A percentile compares a stretch with the other conserved stretches of the same genome.
Conservation (phyloP, 2,797 vertebrate genomes). For the Schizothorax lantsangensis region DNA sequence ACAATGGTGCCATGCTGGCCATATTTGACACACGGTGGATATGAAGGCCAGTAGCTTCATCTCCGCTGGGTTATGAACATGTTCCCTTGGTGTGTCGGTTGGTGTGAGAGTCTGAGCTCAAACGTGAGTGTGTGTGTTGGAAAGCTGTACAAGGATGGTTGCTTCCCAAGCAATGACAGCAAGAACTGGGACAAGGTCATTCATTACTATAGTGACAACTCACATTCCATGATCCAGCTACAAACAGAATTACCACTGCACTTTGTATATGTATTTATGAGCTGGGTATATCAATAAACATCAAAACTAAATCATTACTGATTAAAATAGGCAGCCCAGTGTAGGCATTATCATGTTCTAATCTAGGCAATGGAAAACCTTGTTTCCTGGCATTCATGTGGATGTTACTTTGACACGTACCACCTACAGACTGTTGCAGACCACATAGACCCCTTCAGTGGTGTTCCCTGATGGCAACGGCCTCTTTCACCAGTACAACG, state of each 20-base stretch:
- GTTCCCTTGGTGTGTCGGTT: constrained; percentile 58
- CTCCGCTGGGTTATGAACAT: constrained; percentile 4
- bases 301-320: not conserved
- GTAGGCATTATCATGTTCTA: not conserved
- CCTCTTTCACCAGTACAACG: not conserved
- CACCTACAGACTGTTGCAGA: not conserved
- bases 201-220: constrained; percentile 56
- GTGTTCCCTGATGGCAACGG: not conserved
- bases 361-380: not conserved
- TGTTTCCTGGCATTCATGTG: not conserved
- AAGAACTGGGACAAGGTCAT: constrained; percentile 38
- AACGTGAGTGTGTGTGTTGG: not conserved
- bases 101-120: constrained; percentile 14
- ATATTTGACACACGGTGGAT: constrained; percentile 52
- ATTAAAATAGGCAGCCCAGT: not conserved
- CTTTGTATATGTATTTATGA: not conserved
- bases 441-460: not conserved
- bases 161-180: constrained; percentile 15
- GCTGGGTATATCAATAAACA: not conserved
- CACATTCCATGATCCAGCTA: constrained; percentile 37
- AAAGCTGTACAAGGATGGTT: constrained; percentile 56
- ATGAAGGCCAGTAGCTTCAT: constrained; percentile 4
- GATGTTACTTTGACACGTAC: not conserved
- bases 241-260: not conserved
- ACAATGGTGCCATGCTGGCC: constrained; percentile 69